A percentile compares a stretch with the other conserved stretches of the same genome.
phyloP scores from a whole-genome alignment of 2,797 vertebrate genomes.

The Aulostomus chinensis region DNA sequence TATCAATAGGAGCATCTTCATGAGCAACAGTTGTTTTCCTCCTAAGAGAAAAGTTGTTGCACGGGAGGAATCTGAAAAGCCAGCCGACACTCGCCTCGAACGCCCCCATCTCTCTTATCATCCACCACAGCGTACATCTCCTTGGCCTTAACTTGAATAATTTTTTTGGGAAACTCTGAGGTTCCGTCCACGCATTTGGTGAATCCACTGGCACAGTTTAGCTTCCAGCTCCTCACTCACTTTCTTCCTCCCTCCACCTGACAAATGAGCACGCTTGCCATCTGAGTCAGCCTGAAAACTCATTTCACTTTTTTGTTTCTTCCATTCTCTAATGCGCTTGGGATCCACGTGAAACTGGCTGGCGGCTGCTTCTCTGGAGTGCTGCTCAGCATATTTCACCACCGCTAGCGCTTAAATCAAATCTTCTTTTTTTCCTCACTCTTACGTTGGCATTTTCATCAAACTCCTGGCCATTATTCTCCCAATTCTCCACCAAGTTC shows the following conservation, averaged over 20 bases:
- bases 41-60: not conserved
- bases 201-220: not conserved
- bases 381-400: too few relatives aligned
- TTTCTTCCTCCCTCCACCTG: not conserved
- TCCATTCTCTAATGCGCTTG: too few relatives aligned
- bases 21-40: not conserved
- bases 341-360: too few relatives aligned
- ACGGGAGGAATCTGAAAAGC: not conserved
- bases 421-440: too few relatives aligned
- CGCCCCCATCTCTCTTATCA: not conserved
- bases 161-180: not conserved
- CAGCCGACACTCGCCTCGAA: conserved; percentile 9
- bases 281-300: too few relatives aligned
- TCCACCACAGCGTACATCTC: not conserved
- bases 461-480: too few relatives aligned
- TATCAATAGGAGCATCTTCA: conserved; percentile 1
- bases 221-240: not conserved
- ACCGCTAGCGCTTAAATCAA: too few relatives aligned
- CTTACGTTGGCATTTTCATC: too few relatives aligned
- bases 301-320: too few relatives aligned
- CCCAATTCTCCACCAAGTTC: too few relatives aligned
- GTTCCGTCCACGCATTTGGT: not conserved
- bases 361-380: too few relatives aligned
- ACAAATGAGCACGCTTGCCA: too few relatives aligned
- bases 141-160: not conserved